These are phyloP conservation scores for Clarias macrocephalus DNA, from an alignment of 2,113 vertebrate species.

Conservation along the genomic window DNA sequence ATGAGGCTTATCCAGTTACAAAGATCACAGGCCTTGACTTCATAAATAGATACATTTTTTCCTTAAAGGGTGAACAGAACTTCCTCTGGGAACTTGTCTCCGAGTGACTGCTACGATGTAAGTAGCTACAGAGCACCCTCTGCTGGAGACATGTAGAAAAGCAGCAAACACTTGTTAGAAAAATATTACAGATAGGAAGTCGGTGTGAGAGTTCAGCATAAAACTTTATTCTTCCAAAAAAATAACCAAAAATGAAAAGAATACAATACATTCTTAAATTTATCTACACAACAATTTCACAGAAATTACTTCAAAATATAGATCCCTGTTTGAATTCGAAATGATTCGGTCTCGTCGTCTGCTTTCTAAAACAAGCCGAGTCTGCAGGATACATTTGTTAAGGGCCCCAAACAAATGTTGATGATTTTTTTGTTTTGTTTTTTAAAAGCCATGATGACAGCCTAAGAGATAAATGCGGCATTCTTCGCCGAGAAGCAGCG, in stretches of 20 bases:
- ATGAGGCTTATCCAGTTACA: slow-evolving; percentile 9
- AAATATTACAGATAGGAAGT: not conserved
- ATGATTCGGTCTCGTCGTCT: slow-evolving; percentile 46
- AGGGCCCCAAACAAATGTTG: slow-evolving; percentile 55
- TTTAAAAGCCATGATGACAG: slow-evolving; percentile 34
- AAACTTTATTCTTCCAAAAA: slow-evolving; percentile 78
- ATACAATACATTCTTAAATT: slow-evolving; percentile 80
- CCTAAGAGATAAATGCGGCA: not conserved
- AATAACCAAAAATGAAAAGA: slow-evolving; percentile 66
- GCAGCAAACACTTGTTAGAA: not conserved
- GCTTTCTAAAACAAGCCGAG: slow-evolving; percentile 62
- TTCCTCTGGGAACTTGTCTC: not conserved
- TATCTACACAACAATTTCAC: slow-evolving; percentile 84
- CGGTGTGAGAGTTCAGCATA: slow-evolving; percentile 63
- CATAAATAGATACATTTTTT: not conserved
- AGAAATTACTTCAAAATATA: slow-evolving; percentile 83
- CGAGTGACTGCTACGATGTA: too few relatives aligned
- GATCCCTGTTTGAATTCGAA: slow-evolving; percentile 69
- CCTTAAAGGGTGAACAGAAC: not conserved
- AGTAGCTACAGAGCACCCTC: slow-evolving; percentile 4
- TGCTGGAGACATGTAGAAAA: slow-evolving; percentile 7
- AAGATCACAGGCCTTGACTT: slow-evolving; percentile 7
- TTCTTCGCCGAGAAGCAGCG: not conserved
- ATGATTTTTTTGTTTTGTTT: slow-evolving; percentile 51
- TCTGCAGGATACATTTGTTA: slow-evolving; percentile 47